Evolutionary conservation across 2,888 invertebrate species (phyloP).

Genomic region (Hydriomena furcata): DNA sequence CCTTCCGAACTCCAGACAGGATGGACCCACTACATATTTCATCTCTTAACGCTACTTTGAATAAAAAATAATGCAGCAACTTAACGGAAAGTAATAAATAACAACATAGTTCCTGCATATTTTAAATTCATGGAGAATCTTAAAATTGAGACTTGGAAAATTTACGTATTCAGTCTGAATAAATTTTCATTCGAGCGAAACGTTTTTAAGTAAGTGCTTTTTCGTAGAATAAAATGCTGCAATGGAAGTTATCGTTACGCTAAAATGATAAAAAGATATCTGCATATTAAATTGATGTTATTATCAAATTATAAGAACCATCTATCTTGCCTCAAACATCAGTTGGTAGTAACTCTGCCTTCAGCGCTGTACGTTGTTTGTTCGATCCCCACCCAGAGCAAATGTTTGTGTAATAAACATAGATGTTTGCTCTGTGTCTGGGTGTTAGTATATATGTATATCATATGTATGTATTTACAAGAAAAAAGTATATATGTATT

Average conservation of each 20-base stretch:
- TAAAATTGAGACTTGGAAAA: constrained; percentile 48
- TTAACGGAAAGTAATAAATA: constrained; percentile 62
- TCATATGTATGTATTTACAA: too few species aligned
- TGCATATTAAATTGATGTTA: too few species aligned
- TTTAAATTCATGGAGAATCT: constrained; percentile 45
- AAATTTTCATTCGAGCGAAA: constrained; percentile 41
- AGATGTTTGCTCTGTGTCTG: too few species aligned
- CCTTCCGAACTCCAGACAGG: constrained; percentile 44
- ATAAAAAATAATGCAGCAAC: constrained; percentile 53
- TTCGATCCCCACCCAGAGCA: too few species aligned
- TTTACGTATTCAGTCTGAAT: constrained; percentile 44
- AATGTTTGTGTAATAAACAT: too few species aligned
- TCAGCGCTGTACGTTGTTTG: too few species aligned
- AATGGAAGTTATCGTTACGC: constrained; percentile 5
- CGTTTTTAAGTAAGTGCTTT: constrained; percentile 24
- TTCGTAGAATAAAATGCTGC: constrained; percentile 15
- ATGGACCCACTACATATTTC: constrained; percentile 50
- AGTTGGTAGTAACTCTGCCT: too few species aligned
- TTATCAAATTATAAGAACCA: too few species aligned
- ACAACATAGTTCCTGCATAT: constrained; percentile 55
- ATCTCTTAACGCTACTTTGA: constrained; percentile 48
- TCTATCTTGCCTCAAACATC: too few species aligned
- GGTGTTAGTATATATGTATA: too few species aligned
- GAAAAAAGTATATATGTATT: too few species aligned
- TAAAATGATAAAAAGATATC: background rate